Evolutionary conservation across 1,140 invertebrate species (phyloP), one percentile per base, ranked within the genome.

Genomic region (Homarus americanus): DNA sequence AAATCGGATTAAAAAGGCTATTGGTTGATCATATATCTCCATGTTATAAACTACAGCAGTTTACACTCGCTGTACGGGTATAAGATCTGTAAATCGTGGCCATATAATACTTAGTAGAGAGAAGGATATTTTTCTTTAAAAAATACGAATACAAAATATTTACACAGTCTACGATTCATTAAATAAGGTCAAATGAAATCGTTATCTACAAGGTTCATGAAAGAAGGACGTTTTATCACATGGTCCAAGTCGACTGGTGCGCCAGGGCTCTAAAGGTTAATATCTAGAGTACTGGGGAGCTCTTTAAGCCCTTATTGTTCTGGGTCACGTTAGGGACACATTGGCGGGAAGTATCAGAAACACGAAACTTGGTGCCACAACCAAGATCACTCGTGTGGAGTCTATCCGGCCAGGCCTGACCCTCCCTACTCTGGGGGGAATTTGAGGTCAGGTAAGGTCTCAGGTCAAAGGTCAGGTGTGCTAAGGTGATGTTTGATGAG

Each of bases 101-200:
- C n/a, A 24, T 69, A 32, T 69, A 24, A 17, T 10, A 9, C 17
- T 32, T 7, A 69, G 5, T 9, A 69, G n/a, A 69, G 5, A 49
- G 15, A 49, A 49, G 44, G 44, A 15, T 49, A 49, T 5, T 7
- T 49, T 49, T 32, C 24, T 32, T 10, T 10, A 69, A 63, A 63
- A 63, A 17, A 63, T 32, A 69, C 63, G n/a, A 69, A 32, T 69
- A 69, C 63, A 69, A 69, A 32, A 69, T 69, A 69, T 69, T 69
- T 69, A 69, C 63, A 69, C 63, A 69, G 20, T 63, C 63, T 69
- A 69, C n/a, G 63, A 32, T 69, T 69, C 63, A 69, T 69, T 69
- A 69, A 69, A 69, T 69, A 69, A 69, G 63, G 63, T 69, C 63
- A 69, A 69, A 69, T 32, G 63, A 24, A 69, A 69, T 69, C 63